Evolutionary conservation across 2,797 vertebrate species (phyloP).

Genomic region (Antrozous pallidus): DNA sequence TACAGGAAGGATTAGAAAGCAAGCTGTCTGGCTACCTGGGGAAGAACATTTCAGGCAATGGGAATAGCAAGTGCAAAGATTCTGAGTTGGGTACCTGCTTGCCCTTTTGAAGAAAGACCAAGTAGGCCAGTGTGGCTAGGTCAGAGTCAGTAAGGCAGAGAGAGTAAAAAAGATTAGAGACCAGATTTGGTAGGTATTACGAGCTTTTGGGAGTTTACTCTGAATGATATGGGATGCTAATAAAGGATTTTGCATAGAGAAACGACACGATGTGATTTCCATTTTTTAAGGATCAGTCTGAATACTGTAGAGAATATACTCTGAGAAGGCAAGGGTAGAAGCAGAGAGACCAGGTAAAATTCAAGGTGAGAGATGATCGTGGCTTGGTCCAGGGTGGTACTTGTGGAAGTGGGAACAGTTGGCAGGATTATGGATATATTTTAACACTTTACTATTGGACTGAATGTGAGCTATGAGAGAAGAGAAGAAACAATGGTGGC

Average conservation of each 20-base stretch:
- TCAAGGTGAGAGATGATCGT: neutral
- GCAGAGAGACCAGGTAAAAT: neutral
- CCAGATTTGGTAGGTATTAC: neutral
- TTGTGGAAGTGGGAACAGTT: neutral
- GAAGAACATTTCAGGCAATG: neutral
- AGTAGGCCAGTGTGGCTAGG: neutral
- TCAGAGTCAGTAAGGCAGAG: neutral
- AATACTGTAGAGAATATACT: neutral
- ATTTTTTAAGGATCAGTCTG: neutral
- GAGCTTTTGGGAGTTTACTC: neutral
- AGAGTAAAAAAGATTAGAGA: neutral
- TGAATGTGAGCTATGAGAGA: neutral
- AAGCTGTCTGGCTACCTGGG: neutral
- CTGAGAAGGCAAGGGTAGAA: neutral
- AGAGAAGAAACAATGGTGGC: neutral
- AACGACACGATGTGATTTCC: neutral
- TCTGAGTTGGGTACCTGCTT: neutral
- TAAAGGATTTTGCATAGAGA: neutral
- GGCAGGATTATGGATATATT: neutral
- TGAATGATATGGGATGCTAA: neutral
- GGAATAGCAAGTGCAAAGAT: neutral
- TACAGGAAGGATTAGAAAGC: neutral
- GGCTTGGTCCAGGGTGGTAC: neutral
- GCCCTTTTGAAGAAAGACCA: neutral
- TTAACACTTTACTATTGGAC: neutral